Evolutionary conservation across 1,140 invertebrate species (phyloP), one percentile per base, ranked within the genome.

Genomic region (Leptinotarsa texana): DNA sequence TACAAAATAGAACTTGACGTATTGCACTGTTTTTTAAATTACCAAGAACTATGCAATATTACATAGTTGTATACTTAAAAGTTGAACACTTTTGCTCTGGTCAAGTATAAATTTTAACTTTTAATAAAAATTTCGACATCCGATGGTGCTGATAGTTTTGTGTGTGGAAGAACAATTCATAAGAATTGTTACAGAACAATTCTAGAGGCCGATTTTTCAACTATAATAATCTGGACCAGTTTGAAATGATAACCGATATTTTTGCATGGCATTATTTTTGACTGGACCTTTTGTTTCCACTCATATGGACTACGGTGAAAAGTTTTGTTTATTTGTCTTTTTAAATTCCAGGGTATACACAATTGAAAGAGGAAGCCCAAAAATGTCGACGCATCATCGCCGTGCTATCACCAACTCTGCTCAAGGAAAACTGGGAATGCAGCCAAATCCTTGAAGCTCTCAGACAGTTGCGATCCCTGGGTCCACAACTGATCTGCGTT

Each of bases 381-480:
- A 77, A 80, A 68, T 80, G 77, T 73, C 77, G 81, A 17, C 73
- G 83, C 57, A 74, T 85, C 63, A 73, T 83, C 3, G 77, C 79
- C 4, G 71, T 85, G 11, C 51, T 85, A 18, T 84, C 83, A 13
- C 83, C 83, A 42, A 73, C 77, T 15, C 57, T 75, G 4, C 51
- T 85, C n/a, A 79, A 83, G 69, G 78, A 81, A 21, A 76, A 77
- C 24, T 85, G 84, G 84, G 76, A 80, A 17, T 73, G 75, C 13
- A 71, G 57, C 4, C 77, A 68, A n/a, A 47, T 85, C 2, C 81
- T 81, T 49, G 76, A 81, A 75, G 81, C 82, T 4, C 71, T 85
- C 3, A 84, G 84, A 75, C 80, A 84, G 69, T 70, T 85, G 3
- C 77, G 79, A 49, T 73, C 74, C 13, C 69, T 85, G 17, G 75